Percentiles rank a stretch among this genome's conserved stretches.
Conservation (phyloP, 1,140 invertebrate genomes). For the Zaprionus inermis region DNA sequence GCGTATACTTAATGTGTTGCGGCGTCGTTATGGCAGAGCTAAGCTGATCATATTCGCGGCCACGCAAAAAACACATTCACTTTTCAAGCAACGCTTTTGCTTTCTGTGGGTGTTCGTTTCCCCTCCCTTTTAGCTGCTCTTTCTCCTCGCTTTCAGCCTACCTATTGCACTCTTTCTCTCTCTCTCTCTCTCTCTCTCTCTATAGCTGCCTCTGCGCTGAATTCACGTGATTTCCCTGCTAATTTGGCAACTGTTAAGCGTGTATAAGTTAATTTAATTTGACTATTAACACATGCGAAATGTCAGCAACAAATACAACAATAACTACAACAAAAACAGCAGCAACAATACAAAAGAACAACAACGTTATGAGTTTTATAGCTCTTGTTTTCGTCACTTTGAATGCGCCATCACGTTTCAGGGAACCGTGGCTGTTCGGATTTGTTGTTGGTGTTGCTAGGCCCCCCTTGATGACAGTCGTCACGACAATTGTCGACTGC, state of each 20-base stretch:
- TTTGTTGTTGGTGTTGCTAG: conserved; percentile 14
- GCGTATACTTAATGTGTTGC: conserved; percentile 28
- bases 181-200: background rate
- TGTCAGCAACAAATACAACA: background rate
- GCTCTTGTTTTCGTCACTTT: conserved; percentile 25
- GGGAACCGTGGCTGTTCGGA: background rate
- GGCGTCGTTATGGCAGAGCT: background rate
- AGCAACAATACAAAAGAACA: conserved; percentile 31
- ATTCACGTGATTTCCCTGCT: conserved; percentile 30
- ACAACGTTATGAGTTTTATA: conserved; percentile 12
- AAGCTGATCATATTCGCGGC: conserved; percentile 26
- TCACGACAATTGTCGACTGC: conserved; percentile 65
- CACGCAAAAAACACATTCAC: conserved; percentile 25
- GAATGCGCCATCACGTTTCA: conserved; percentile 70
- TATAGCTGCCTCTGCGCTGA: background rate
- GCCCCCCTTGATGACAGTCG: conserved; percentile 47
- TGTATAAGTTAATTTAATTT: conserved; percentile 67
- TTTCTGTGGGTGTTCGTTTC: conserved; percentile 10
- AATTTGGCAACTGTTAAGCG: conserved; percentile 55
- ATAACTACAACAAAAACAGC: conserved; percentile 24
- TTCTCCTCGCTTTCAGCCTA: background rate
- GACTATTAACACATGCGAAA: conserved; percentile 61
- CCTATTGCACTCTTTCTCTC: background rate
- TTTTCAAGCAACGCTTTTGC: conserved; percentile 24
- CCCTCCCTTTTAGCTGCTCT: conserved; percentile 25